A percentile compares a stretch with the other conserved stretches of the same genome.
Evolutionary conservation across 92 coral and sea anemone species (phyloP).

Genomic region (Diadumene lineata): DNA sequence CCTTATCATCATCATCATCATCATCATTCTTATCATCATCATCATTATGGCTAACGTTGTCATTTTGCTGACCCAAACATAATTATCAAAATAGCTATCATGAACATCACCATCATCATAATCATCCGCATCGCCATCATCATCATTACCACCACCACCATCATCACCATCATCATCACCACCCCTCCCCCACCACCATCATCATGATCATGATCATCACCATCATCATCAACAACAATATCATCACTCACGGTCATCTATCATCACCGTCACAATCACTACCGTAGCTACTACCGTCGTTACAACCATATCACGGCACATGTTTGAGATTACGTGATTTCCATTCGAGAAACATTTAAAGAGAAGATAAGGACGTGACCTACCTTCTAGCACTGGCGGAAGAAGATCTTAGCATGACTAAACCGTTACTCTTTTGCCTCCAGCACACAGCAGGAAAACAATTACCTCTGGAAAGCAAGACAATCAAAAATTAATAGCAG

Average conservation of each 20-base stretch:
- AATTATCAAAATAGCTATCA: background rate
- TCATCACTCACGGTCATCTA: background rate
- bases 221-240: background rate
- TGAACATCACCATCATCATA: background rate
- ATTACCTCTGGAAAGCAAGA: constrained; percentile 35
- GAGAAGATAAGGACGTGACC: background rate
- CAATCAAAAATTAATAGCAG: background rate
- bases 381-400: constrained; percentile 73
- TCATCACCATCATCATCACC: background rate
- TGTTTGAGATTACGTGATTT: too few relatives aligned
- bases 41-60: too few relatives aligned
- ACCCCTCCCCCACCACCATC: background rate
- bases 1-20: background rate
- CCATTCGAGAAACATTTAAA: too few relatives aligned
- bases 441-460: constrained; percentile 91
- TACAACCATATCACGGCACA: too few relatives aligned
- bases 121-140: background rate
- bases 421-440: constrained; percentile 65
- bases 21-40: background rate
- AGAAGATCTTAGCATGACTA: constrained; percentile 81
- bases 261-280: background rate
- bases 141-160: background rate
- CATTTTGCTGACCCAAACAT: background rate
- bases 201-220: background rate
- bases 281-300: background rate